Conservation (phyloP, 2,113 vertebrate species). For the Hypocryptadius cinnamomeus region DNA sequence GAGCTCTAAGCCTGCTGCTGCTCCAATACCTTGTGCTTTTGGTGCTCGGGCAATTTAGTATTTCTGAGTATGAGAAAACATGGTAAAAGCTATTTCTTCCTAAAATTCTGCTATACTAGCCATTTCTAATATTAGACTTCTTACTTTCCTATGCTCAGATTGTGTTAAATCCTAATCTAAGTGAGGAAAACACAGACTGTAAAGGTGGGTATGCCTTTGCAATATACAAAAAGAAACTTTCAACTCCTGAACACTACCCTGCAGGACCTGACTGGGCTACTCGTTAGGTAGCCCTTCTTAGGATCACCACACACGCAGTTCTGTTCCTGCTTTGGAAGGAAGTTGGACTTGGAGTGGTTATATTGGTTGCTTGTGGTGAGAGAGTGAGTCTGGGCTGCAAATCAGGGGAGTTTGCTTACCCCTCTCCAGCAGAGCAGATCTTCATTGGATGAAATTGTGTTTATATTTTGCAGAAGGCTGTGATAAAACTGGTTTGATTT, state of each 20-base stretch:
- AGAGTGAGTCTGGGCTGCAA: not conserved
- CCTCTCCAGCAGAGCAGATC: not conserved
- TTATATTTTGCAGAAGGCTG: not conserved
- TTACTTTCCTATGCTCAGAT: not conserved
- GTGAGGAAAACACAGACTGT: not conserved
- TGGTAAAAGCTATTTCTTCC: not conserved
- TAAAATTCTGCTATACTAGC: not conserved
- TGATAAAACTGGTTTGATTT: not conserved
- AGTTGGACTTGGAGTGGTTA: not conserved
- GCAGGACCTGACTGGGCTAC: not conserved
- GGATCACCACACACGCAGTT: fast-evolving
- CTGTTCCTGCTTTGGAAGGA: not conserved
- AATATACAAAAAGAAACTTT: not conserved
- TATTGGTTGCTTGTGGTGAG: not conserved
- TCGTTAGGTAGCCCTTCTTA: not conserved
- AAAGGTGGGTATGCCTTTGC: not conserved
- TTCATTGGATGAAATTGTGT: not conserved
- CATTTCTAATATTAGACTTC: not conserved
- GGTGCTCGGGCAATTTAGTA: not conserved
- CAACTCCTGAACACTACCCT: not conserved
- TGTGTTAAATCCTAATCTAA: not conserved
- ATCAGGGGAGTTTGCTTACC: not conserved
- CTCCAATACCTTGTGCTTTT: not conserved
- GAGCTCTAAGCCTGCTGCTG: not conserved
- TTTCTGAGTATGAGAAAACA: not conserved